Conservation (phyloP, 2,888 invertebrate genomes). For the Caenorhabditis sp. region DNA sequence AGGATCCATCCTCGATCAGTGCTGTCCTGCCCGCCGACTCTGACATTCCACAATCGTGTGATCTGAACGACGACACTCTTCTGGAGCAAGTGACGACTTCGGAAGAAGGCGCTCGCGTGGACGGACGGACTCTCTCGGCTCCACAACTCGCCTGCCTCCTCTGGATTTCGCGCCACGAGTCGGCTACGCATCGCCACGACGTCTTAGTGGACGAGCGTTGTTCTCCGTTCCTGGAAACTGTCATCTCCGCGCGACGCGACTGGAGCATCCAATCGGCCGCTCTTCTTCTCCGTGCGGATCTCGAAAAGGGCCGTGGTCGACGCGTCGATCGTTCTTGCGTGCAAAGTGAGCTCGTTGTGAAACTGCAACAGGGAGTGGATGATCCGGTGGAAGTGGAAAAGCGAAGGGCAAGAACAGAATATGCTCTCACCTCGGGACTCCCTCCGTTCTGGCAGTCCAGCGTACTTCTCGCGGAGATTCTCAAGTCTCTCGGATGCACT, state of each 20-base stretch:
- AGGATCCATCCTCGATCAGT: too few species aligned
- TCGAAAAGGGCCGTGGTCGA: conserved; percentile 87
- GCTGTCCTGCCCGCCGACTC: conserved; percentile 17
- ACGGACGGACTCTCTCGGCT: conserved; percentile 27
- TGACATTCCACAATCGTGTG: conserved; percentile 82
- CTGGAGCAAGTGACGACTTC: conserved; percentile 86
- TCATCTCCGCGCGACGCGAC: conserved; percentile 84
- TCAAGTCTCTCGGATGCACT: conserved; percentile 77
- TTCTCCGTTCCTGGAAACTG: conserved; percentile 84
- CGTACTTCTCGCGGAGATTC: conserved; percentile 68
- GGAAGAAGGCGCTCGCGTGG: conserved; percentile 77
- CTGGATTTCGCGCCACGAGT: conserved; percentile 84
- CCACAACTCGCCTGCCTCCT: conserved; percentile 86
- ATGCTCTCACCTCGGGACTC: conserved; percentile 60
- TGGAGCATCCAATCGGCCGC: conserved; percentile 88
- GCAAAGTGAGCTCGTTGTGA: conserved; percentile 72
- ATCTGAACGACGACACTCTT: conserved; percentile 89
- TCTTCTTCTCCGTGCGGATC: conserved; percentile 85
- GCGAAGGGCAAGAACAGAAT: background rate
- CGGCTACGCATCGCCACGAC: conserved; percentile 86
- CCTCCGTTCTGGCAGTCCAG: conserved; percentile 72
- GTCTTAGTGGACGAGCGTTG: conserved; percentile 88
- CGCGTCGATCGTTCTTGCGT: conserved; percentile 87
- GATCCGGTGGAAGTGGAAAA: conserved; percentile 44
- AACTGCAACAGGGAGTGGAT: conserved; percentile 68